Evolutionary conservation across 2,113 vertebrate species (phyloP).

Genomic region (Gymnocephalus cernua): DNA sequence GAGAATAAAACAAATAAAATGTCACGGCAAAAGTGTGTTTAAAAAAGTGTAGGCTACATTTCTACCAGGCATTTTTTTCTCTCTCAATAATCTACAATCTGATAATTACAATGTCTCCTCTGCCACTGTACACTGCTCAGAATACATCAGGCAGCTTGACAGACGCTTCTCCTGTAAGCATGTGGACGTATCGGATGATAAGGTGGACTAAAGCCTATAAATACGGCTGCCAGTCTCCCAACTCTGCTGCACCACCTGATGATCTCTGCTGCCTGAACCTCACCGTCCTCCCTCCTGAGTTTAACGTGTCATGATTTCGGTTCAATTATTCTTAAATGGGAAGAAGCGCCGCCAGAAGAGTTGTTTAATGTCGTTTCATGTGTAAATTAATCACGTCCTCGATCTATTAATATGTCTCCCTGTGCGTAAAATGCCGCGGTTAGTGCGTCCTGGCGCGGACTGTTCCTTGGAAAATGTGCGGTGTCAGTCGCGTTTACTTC

Average conservation of each 20-base stretch:
- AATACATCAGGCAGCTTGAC: conserved; percentile 1
- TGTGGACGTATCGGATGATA: conserved; percentile 52
- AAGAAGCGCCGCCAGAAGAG: background rate
- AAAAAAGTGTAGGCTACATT: background rate
- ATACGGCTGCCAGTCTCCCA: conserved; percentile 26
- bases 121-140: background rate
- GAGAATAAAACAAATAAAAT: background rate
- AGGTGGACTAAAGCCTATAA: conserved; percentile 59
- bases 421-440: conserved; percentile 76
- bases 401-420: conserved; percentile 20
- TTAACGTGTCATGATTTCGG: background rate
- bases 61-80: background rate
- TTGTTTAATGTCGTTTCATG: background rate
- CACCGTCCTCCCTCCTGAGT: background rate
- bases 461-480: conserved; percentile 40
- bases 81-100: background rate
- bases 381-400: conserved; percentile 30
- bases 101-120: background rate
- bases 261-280: background rate
- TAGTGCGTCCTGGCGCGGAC: conserved; percentile 63
- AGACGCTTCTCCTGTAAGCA: conserved; percentile 1
- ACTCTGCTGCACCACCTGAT: conserved; percentile 45
- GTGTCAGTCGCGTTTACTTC: conserved; percentile 68
- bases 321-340: background rate
- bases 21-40: background rate